Conservation (phyloP, 2,113 vertebrate genomes). For the Salvelinus alpinus region DNA sequence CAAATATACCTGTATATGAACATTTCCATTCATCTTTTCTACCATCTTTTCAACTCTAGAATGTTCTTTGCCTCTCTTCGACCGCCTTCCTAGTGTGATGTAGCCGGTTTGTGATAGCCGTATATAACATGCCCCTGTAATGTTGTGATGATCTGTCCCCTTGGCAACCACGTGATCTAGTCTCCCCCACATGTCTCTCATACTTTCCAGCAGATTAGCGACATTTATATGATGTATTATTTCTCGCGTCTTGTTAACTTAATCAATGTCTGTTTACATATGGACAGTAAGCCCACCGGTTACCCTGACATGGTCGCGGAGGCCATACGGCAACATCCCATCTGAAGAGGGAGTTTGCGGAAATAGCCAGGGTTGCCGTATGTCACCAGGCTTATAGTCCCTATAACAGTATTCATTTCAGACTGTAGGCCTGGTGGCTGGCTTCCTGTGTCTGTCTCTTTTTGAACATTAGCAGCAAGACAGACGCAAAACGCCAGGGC, state of each 20-base stretch:
- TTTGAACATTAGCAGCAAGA: constrained; percentile 67
- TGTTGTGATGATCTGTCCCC: neutral
- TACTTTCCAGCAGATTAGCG: constrained; percentile 24
- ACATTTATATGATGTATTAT: constrained; percentile 15
- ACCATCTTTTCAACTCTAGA: too few relatives aligned
- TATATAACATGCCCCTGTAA: too few relatives aligned
- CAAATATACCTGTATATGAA: too few relatives aligned
- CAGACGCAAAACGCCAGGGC: constrained; percentile 51
- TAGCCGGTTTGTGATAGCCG: too few relatives aligned
- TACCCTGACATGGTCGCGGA: constrained; percentile 41
- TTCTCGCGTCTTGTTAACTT: constrained; percentile 48
- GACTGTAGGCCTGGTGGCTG: neutral
- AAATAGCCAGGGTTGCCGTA: neutral
- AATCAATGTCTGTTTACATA: constrained; percentile 38
- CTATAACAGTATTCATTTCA: neutral
- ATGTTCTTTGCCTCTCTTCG: too few relatives aligned
- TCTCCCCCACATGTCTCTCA: constrained; percentile 9
- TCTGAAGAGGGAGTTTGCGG: neutral
- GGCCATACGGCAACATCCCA: constrained; percentile 30
- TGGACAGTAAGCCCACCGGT: constrained; percentile 43
- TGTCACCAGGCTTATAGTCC: neutral
- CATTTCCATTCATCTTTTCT: too few relatives aligned
- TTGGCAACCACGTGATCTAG: constrained; percentile 14
- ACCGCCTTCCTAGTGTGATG: too few relatives aligned
- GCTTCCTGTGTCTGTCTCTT: constrained; percentile 45